phyloP scores from a whole-genome alignment of 2,797 vertebrate genomes.

The Pangasius sanitwongsei region DNA sequence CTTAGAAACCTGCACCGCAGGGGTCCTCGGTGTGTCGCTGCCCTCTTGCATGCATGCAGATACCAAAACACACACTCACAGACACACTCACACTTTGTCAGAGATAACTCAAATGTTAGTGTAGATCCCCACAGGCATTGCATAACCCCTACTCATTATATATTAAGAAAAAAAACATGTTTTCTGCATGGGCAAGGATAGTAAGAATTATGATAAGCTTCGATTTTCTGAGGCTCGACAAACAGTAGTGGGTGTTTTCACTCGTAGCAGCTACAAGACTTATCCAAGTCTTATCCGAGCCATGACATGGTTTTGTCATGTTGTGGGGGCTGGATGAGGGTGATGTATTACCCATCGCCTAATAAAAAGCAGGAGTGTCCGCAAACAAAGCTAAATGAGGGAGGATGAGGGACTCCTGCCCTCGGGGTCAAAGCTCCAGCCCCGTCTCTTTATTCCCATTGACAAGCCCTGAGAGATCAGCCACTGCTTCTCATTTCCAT shows the following conservation, averaged over 20 bases:
- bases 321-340: slow-evolving; percentile 37
- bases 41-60: slow-evolving; percentile 59
- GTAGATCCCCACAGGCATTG: not conserved
- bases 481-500: slow-evolving; percentile 55
- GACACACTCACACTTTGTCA: not conserved
- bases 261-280: not conserved
- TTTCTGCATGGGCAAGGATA: not conserved
- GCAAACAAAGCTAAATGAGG: slow-evolving; percentile 62
- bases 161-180: not conserved
- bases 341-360: slow-evolving; percentile 53
- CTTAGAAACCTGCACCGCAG: slow-evolving; percentile 93
- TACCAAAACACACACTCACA: slow-evolving; percentile 47
- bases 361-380: slow-evolving; percentile 59
- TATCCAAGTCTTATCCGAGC: slow-evolving; percentile 21
- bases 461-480: slow-evolving; percentile 48
- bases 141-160: not conserved
- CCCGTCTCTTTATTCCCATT: slow-evolving; percentile 56
- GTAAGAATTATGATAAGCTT: not conserved
- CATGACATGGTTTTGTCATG: slow-evolving; percentile 23
- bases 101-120: not conserved
- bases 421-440: slow-evolving; percentile 54
- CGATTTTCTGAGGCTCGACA: not conserved
- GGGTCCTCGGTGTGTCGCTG: slow-evolving; percentile 81
- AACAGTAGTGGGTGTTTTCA: not conserved
- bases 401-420: slow-evolving; percentile 62